phyloP scores from a whole-genome alignment of 2,888 invertebrate species.

The Ectemnius lituratus region DNA sequence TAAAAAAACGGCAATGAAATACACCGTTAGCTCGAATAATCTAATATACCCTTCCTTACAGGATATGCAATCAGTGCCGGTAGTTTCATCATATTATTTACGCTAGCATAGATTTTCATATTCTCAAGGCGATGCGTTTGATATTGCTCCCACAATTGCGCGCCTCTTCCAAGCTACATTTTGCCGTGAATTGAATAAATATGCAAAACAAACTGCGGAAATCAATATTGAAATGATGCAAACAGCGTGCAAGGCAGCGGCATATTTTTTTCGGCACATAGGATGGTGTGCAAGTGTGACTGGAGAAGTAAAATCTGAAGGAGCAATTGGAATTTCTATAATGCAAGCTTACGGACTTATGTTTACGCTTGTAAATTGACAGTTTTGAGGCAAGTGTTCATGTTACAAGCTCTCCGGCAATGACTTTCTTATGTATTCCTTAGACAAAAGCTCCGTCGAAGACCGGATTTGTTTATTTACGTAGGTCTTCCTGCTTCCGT shows the following conservation, averaged over 20 bases:
- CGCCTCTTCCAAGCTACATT: no score
- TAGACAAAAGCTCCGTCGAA: not conserved
- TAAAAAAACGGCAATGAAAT: not conserved
- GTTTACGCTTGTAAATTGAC: no score
- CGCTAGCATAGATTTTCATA: slow-evolving; percentile 15
- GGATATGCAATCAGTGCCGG: slow-evolving; percentile 8
- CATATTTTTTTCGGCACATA: no score
- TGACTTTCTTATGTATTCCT: slow-evolving; percentile 34
- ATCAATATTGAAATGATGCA: no score
- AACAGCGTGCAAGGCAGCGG: no score
- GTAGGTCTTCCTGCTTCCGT: slow-evolving; percentile 19
- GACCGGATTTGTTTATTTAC: slow-evolving; percentile 41
- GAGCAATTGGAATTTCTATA: not conserved
- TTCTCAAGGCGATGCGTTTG: slow-evolving; percentile 6
- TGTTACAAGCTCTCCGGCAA: not conserved
- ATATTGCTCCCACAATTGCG: not conserved
- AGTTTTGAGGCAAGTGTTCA: no score
- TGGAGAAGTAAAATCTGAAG: no score
- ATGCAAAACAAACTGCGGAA: no score
- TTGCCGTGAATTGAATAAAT: no score
- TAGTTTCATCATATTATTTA: slow-evolving; percentile 20
- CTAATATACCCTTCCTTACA: not conserved
- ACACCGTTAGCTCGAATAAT: not conserved
- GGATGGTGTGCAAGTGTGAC: no score
- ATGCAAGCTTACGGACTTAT: slow-evolving; percentile 13